A percentile compares a stretch with the other conserved stretches of the same genome.
These are phyloP conservation scores for Calameuta pallipes DNA, from an alignment of 2,888 invertebrate genomes.

Conservation along the genomic window DNA sequence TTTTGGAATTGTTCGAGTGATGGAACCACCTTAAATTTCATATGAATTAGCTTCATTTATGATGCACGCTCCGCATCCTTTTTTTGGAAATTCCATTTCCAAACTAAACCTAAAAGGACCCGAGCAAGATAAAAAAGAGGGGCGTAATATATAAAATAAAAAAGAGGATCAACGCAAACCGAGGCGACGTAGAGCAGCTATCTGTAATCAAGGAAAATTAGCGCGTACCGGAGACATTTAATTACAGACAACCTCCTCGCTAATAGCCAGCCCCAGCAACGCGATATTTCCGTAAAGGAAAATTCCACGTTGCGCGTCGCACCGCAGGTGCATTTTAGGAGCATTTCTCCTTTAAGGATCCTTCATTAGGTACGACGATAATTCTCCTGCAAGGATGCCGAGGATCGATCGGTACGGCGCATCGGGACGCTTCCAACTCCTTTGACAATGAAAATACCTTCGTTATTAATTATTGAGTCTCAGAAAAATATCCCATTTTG, in stretches of 20 bases:
- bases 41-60: neutral
- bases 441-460: conserved; percentile 5
- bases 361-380: neutral
- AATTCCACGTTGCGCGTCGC: neutral
- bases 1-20: too few relatives aligned
- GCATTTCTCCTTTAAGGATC: neutral
- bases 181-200: neutral
- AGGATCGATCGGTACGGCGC: conserved; percentile 1
- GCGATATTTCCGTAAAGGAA: neutral
- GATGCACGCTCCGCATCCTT: neutral
- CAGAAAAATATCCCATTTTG: neutral
- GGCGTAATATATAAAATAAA: neutral
- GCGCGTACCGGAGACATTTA: conserved; percentile 50
- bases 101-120: neutral
- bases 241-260: conserved; percentile 50
- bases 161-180: neutral
- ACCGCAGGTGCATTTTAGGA: neutral
- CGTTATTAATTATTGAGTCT: neutral
- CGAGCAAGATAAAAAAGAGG: neutral
- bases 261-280: neutral
- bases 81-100: neutral
- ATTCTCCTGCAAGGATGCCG: neutral
- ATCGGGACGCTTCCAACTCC: conserved; percentile 5
- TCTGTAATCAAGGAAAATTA: conserved; percentile 66
- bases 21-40: neutral